Base-by-base conservation (phyloP, 2,888 invertebrate species). In the Tipula unca region DNA sequence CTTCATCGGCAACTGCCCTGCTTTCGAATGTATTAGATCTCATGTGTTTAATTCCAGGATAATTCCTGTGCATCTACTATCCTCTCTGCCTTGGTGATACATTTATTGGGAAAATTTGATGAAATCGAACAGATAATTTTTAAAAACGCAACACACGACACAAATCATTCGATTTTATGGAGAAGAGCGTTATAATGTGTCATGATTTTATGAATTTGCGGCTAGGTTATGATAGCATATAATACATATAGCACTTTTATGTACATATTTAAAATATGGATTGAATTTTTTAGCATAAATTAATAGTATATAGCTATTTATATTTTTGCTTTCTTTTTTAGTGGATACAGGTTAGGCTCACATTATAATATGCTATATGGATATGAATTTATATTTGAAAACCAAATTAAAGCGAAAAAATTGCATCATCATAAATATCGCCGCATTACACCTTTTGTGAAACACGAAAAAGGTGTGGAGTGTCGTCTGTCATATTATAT, bases 401-500 rank as follows among this genome's bases (percentile, higher is more conserved):
- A 25, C 69, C 69, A 69, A 69, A 48, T 5, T 17, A 48, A 48
- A 48, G 48, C 17, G 48, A 48, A 48, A 48, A 48, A 69, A 69
- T 69, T 69, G 69, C 69, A 69, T 69, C 69, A 69, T 69, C 69
- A 69, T 69, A 48, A 48, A 48, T 48, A 48, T 48, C 2, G 48
- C 48, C 17, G 17, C 25, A 69, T 25, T 17, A 48, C 48, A 69
- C 13, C 20, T 69, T 69, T 69, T 69, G 25, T 69, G 69, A 69
- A 69, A 69, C 69, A 69, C 69, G 69, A 69, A 69, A 69, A 69
- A 69, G 69, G 69, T 69, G 69, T 69, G 69, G 69, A 25, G 69
- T 69, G 69, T 54, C 25, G 69, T 69, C 20, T 69, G 69, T 69
- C 69, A 69, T 69, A 25, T 14, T 10, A 32, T 2, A 32, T 32